Evolutionary conservation across 2,797 vertebrate genomes (phyloP).

Genomic region (Thamnophis elegans): DNA sequence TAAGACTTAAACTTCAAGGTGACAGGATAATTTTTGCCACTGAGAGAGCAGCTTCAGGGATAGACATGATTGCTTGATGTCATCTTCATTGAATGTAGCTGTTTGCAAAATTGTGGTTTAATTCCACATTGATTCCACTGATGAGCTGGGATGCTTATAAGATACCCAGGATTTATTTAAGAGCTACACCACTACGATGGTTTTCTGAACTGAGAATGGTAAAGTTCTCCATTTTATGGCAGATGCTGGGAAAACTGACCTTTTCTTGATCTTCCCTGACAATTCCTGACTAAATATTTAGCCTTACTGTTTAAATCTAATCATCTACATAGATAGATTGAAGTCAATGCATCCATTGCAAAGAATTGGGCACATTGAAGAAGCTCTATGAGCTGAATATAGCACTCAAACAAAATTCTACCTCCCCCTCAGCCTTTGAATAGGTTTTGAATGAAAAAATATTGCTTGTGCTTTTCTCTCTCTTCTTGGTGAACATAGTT

Average conservation of each 20-base stretch:
- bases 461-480: neutral
- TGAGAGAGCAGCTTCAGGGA: neutral
- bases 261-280: neutral
- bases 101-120: neutral
- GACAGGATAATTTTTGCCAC: neutral
- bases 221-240: neutral
- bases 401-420: neutral
- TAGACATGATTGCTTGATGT: neutral
- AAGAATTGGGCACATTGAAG: neutral
- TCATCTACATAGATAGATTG: neutral
- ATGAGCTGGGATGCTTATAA: neutral
- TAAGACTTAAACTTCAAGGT: neutral
- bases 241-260: neutral
- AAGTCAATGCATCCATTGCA: neutral
- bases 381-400: neutral
- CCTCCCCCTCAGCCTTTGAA: neutral
- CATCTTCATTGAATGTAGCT: neutral
- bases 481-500: conserved; percentile 3
- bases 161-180: neutral
- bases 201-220: neutral
- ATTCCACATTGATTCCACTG: neutral
- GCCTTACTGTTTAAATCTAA: neutral
- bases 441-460: neutral
- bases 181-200: neutral
- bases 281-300: neutral